Conservation (phyloP, 2,113 vertebrate species). For the Hystrix brachyura region DNA sequence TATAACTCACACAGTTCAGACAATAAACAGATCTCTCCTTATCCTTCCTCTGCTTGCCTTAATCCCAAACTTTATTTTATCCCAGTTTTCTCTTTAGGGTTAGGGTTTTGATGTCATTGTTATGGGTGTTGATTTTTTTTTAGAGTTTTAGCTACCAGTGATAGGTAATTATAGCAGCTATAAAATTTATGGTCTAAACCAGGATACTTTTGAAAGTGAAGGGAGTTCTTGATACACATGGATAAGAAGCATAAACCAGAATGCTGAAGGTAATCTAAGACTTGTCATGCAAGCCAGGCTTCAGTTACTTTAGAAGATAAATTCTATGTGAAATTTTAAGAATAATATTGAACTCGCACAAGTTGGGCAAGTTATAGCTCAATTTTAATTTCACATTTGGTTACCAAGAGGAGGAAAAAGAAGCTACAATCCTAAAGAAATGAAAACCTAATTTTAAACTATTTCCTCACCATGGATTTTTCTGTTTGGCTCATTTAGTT, state of each 20-base stretch:
- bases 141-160: not conserved
- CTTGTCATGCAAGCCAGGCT: not conserved
- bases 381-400: not conserved
- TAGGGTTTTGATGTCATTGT: not conserved
- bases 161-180: not conserved
- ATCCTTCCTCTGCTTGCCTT: not conserved
- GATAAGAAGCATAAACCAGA: not conserved
- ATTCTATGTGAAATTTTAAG: not conserved
- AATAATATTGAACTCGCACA: slow-evolving; percentile 15
- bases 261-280: not conserved
- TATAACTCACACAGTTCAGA: not conserved
- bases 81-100: not conserved
- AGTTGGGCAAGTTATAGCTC: not conserved
- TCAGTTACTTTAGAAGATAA: not conserved
- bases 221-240: not conserved
- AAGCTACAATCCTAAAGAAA: not conserved
- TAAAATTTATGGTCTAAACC: not conserved
- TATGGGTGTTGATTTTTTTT: not conserved
- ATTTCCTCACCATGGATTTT: not conserved
- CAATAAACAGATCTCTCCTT: not conserved
- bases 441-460: not conserved
- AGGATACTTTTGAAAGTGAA: not conserved
- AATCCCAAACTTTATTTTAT: not conserved
- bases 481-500: not conserved
- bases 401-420: not conserved